Conservation (phyloP, 2,888 invertebrate genomes). For the Acholoe squamosa region DNA sequence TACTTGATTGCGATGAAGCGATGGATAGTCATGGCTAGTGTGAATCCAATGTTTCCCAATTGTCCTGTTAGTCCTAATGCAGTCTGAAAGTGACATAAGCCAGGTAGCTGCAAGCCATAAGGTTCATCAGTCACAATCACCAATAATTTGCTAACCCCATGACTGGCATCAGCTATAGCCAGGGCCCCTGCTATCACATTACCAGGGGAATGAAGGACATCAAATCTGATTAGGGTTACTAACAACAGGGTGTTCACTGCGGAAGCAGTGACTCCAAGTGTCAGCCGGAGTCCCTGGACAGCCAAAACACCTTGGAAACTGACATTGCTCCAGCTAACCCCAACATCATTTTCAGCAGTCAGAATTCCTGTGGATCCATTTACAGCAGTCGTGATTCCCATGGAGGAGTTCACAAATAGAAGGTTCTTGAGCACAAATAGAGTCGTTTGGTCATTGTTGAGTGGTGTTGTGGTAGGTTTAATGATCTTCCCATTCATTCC, state of each 20-base stretch:
- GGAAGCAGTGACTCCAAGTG: not conserved
- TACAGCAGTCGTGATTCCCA: too few species aligned
- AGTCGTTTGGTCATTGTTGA: too few species aligned
- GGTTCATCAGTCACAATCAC: not conserved
- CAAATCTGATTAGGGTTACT: not conserved
- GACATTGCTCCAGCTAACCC: not conserved
- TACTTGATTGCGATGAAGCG: slow-evolving; percentile 7
- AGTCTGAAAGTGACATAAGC: not conserved
- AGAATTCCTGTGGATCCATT: too few species aligned
- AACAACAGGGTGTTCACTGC: not conserved
- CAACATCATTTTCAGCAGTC: too few species aligned
- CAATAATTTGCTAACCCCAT: not conserved
- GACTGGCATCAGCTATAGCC: not conserved
- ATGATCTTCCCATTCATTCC: too few species aligned
- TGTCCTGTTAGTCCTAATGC: not conserved
- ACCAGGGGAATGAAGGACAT: not conserved
- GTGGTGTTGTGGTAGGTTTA: too few species aligned
- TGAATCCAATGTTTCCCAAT: not conserved
- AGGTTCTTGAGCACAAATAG: too few species aligned
- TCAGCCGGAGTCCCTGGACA: not conserved
- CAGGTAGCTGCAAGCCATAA: not conserved
- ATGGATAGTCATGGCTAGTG: not conserved
- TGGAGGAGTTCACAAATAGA: too few species aligned
- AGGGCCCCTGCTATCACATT: not conserved
- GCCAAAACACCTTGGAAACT: not conserved